Evolutionary conservation across 2,113 vertebrate genomes (phyloP).

Genomic region (Zapus hudsonius): DNA sequence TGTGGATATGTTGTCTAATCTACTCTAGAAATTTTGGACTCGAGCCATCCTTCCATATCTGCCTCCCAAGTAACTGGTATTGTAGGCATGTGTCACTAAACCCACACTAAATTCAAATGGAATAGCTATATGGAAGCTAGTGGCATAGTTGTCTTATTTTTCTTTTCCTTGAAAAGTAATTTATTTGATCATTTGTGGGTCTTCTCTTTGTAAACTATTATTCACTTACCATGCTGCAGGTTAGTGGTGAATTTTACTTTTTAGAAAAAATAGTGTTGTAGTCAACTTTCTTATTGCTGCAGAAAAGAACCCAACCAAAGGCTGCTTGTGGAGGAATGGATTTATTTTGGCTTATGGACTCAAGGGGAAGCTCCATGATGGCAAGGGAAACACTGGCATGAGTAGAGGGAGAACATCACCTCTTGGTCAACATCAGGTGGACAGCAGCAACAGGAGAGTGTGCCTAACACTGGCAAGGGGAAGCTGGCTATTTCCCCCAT

Average conservation of each 20-base stretch:
- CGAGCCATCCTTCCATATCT: neutral
- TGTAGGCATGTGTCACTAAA: neutral
- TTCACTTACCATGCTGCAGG: neutral
- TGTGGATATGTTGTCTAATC: neutral
- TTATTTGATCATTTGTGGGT: neutral
- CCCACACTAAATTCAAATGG: neutral
- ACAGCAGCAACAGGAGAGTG: no score
- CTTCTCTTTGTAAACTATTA: slow-evolving; percentile 35
- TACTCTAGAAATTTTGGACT: neutral
- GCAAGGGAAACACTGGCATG: no score
- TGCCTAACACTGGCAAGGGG: no score
- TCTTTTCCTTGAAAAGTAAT: slow-evolving; percentile 46
- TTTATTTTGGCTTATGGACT: no score
- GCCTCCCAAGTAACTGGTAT: neutral
- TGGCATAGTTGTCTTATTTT: slow-evolving; percentile 5
- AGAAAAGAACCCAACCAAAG: no score
- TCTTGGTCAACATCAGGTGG: no score
- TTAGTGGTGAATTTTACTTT: slow-evolving; percentile 4
- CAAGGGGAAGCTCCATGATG: no score
- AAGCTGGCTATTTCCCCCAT: no score
- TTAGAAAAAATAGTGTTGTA: no score
- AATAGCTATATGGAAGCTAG: neutral
- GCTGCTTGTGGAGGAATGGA: no score
- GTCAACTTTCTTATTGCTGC: no score
- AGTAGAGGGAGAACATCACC: no score